Evolutionary conservation across 1,140 invertebrate species (phyloP).

Genomic region (Chionoecetes opilio): DNA sequence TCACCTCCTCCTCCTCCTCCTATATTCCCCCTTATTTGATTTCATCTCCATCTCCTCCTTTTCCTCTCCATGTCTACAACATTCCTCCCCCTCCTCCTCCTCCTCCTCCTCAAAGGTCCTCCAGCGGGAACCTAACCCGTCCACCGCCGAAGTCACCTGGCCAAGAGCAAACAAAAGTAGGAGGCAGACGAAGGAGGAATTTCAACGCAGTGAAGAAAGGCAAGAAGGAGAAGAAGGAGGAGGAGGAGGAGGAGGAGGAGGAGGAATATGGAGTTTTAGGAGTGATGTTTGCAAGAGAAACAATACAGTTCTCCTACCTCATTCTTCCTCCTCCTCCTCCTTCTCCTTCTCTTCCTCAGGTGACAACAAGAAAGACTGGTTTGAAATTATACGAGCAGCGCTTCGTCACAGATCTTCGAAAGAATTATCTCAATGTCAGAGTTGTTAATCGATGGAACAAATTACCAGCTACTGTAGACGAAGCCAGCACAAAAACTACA

Average conservation of each 20-base stretch:
- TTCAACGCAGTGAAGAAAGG: constrained; percentile 5
- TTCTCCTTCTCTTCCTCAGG: not conserved
- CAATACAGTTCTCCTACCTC: not conserved
- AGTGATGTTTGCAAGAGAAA: not conserved
- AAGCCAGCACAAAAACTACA: too few species aligned
- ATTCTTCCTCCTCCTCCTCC: not conserved
- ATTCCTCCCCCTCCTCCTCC: not conserved
- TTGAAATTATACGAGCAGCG: too few species aligned
- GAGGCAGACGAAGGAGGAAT: not conserved
- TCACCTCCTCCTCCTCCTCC: not conserved
- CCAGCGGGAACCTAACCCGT: not conserved
- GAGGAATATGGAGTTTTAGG: not conserved
- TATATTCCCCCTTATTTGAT: too few species aligned
- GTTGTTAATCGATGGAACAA: too few species aligned
- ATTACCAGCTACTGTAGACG: too few species aligned
- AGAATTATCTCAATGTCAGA: too few species aligned
- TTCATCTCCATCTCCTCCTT: too few species aligned
- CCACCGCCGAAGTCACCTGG: not conserved
- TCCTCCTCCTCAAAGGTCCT: not conserved
- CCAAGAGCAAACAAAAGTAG: not conserved
- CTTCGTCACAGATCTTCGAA: not conserved
- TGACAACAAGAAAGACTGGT: too few species aligned
- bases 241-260: constrained; percentile 23
- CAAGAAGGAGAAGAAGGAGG: not conserved
- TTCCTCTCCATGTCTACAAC: too few species aligned